Evolutionary conservation across 2,797 vertebrate genomes (phyloP).

Genomic region (Zalophus californianus): DNA sequence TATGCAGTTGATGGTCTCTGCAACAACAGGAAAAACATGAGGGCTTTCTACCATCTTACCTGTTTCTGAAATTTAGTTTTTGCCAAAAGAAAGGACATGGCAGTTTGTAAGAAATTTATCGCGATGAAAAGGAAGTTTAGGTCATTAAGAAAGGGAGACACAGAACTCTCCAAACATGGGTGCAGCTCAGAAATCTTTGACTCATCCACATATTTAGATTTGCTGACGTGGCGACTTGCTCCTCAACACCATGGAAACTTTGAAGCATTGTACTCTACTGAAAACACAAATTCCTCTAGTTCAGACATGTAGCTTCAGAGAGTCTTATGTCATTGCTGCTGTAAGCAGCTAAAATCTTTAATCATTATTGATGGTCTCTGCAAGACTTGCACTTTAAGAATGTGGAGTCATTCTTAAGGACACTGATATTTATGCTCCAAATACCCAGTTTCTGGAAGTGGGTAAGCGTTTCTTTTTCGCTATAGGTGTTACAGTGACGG

Average conservation of each 20-base stretch:
- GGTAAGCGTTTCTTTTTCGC: not conserved
- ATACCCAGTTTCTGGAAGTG: not conserved
- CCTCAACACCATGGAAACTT: not conserved
- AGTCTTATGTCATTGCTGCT: not conserved
- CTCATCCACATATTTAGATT: not conserved
- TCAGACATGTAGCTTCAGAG: not conserved
- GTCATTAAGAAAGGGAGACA: not conserved
- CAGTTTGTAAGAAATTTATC: not conserved
- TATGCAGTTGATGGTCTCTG: not conserved
- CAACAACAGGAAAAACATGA: not conserved
- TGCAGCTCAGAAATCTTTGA: slow-evolving; percentile 12
- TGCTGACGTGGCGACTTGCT: not conserved
- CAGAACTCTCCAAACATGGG: not conserved
- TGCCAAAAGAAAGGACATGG: not conserved
- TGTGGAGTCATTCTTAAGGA: not conserved
- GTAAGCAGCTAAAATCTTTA: not conserved
- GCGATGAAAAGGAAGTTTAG: not conserved
- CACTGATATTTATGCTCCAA: not conserved
- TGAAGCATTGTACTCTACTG: not conserved
- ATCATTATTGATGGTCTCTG: not conserved
- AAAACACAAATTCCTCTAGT: not conserved
- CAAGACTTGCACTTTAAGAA: not conserved
- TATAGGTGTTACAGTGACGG: not conserved
- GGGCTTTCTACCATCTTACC: not conserved
- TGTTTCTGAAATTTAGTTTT: not conserved